These are phyloP conservation scores for Bovichtus variegatus DNA, from an alignment of 2,797 vertebrate species.

Conservation along the genomic window DNA sequence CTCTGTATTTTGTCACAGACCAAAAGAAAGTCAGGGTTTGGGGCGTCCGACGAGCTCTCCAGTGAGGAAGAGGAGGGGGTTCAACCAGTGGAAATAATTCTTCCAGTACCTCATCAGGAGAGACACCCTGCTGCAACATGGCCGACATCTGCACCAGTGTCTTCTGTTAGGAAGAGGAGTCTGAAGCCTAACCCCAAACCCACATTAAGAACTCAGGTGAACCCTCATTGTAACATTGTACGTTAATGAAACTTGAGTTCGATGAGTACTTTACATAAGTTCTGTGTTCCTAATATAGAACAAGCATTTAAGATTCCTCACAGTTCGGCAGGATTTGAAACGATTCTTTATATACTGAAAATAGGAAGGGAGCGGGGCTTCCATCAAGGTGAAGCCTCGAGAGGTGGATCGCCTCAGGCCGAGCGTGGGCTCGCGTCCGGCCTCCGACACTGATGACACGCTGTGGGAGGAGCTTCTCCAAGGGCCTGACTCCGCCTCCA, in stretches of 20 bases:
- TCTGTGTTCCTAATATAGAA: not conserved
- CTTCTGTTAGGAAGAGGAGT: constrained; percentile 83
- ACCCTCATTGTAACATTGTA: not conserved
- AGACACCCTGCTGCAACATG: constrained; percentile 73
- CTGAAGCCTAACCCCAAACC: constrained; percentile 59
- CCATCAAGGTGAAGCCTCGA: constrained; percentile 45
- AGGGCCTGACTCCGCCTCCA: constrained; percentile 91
- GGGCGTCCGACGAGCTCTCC: constrained; percentile 92
- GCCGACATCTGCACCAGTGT: constrained; percentile 73
- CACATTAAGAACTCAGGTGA: constrained; percentile 63
- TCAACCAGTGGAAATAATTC: constrained; percentile 67
- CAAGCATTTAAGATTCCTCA: not conserved
- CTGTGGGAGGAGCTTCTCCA: constrained; percentile 97
- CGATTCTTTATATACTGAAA: not conserved
- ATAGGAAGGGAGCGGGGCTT: constrained; percentile 63
- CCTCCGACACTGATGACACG: constrained; percentile 96
- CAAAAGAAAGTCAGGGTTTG: constrained; percentile 76
- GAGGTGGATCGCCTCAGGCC: constrained; percentile 83
- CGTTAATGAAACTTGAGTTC: not conserved
- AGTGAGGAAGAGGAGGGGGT: constrained; percentile 91
- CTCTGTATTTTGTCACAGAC: constrained; percentile 71
- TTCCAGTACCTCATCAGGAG: constrained; percentile 48
- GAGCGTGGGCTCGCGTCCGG: constrained; percentile 87
- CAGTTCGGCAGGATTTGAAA: not conserved
- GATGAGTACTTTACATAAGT: not conserved